Conservation (phyloP, 2,888 invertebrate genomes). For the Polia nebulosa region DNA sequence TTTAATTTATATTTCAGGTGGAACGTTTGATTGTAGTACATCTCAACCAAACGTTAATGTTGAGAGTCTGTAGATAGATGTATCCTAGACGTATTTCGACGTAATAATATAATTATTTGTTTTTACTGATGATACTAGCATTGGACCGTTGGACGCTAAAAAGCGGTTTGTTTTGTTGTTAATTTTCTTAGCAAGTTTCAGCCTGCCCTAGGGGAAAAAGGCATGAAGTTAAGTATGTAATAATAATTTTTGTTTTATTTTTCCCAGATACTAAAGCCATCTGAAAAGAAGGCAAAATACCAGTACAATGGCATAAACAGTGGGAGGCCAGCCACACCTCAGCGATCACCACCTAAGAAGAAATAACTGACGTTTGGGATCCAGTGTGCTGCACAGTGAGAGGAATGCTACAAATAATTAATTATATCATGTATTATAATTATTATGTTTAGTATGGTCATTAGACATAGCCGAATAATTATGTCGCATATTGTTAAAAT, state of each 20-base stretch:
- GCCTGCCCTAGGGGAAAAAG: no score
- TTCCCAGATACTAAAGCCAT: slow-evolving; percentile 98
- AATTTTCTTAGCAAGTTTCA: not conserved
- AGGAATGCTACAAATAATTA: slow-evolving; percentile 90
- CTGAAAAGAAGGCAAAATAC: slow-evolving; percentile 99
- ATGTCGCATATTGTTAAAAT: slow-evolving; percentile 83
- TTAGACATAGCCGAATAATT: slow-evolving; percentile 86
- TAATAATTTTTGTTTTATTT: not conserved
- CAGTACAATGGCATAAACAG: slow-evolving; percentile 98
- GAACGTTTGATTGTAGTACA: not conserved
- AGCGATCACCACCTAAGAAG: slow-evolving; percentile 94
- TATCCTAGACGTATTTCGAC: slow-evolving; percentile 38
- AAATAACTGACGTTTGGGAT: slow-evolving; percentile 92
- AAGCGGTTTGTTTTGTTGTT: slow-evolving; percentile 1
- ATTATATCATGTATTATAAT: slow-evolving; percentile 89
- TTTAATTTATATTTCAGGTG: no score
- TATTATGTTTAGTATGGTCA: slow-evolving; percentile 86
- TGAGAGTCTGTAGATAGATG: slow-evolving; percentile 12
- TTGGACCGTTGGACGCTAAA: not conserved
- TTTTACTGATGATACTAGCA: not conserved
- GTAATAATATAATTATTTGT: slow-evolving; percentile 9
- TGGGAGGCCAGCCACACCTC: slow-evolving; percentile 96
- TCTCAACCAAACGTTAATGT: not conserved
- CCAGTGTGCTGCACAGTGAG: slow-evolving; percentile 90
- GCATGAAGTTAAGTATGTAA: not conserved